Conservation (phyloP, 2,113 vertebrate genomes). For the Eubucco bourcierii region DNA sequence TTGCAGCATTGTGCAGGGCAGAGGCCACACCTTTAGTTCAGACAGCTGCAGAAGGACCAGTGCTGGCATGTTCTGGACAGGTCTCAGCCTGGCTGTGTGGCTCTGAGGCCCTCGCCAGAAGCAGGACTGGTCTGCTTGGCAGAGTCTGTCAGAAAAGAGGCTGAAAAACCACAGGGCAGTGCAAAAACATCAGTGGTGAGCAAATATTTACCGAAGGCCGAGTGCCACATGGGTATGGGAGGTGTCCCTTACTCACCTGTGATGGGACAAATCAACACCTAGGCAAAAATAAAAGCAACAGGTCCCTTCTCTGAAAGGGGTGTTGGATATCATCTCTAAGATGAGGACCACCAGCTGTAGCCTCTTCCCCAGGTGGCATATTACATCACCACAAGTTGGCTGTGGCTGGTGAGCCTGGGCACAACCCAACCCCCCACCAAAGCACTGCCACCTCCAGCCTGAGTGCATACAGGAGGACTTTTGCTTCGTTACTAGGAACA, state of each 20-base stretch:
- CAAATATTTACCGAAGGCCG: background rate
- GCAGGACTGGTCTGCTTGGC: background rate
- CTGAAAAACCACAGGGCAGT: background rate
- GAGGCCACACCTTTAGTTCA: background rate
- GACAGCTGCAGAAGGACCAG: no score
- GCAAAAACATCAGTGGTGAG: background rate
- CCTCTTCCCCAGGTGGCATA: background rate
- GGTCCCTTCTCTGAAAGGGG: background rate
- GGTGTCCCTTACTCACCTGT: background rate
- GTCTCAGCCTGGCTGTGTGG: background rate
- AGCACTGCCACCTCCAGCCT: background rate
- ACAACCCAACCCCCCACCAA: background rate
- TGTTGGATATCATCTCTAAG: background rate
- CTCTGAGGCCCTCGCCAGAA: background rate
- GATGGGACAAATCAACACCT: background rate
- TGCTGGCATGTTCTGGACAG: rapidly evolving
- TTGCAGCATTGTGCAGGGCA: background rate
- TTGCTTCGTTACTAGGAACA: background rate
- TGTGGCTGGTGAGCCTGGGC: rapidly evolving
- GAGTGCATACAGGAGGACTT: rapidly evolving
- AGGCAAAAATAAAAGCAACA: background rate
- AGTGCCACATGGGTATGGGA: rapidly evolving
- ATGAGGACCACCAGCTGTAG: background rate
- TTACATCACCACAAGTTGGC: background rate
- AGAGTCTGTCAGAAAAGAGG: background rate